Base-by-base conservation (phyloP, 2,888 invertebrate species). In the Stomorhina lunata region DNA sequence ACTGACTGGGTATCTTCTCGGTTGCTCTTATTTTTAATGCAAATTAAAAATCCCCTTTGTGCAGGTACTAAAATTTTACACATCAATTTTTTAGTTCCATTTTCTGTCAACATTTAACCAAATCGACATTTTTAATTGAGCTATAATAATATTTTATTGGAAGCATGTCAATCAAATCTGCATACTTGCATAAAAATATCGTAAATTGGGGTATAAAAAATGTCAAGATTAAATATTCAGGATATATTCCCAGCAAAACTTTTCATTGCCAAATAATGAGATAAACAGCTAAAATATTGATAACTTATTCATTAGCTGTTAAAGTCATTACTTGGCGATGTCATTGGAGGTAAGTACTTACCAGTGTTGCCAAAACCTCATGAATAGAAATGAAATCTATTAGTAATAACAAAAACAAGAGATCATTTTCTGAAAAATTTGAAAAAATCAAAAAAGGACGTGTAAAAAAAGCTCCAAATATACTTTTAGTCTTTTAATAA, bases 121-220 rank as follows among this genome's bases (percentile, higher is more conserved):
- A 63, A 68, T 22, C 65, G 57, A 32, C 32, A 65, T 40, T 59
- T 61, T 73, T 66, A 53, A 63, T 63, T 63, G 25, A 65, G 43
- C 20, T 63, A 12, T 34, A 55, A 63, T 37, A 63, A 53, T 68
- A 69, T 34, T 73, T 63, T 32, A 65, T 63, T 5, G n/a, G 37
- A n/a, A 12, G 32, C 37, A 40, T 20, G 27, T 25, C 61, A 50
- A 48, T 63, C 40, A 53, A 73, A 40, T 53, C 29, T 22, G n/a
- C n/a, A n/a, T n/a, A n/a, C n/a, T n/a, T n/a, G n/a, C n/a, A n/a
- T n/a, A n/a, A n/a, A n/a, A n/a, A 22, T 53, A 73, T 29, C 22
- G 5, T 20, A 57, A 57, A 57, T 22, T 25, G 40, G 20, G 5
- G 7, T 53, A 15, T 9, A 2, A 27, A 53, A 53, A 48, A 53